Percentiles rank a stretch among this genome's conserved stretches.
phyloP scores from a whole-genome alignment of 2,888 invertebrate genomes.

The Drosophila algonquin region DNA sequence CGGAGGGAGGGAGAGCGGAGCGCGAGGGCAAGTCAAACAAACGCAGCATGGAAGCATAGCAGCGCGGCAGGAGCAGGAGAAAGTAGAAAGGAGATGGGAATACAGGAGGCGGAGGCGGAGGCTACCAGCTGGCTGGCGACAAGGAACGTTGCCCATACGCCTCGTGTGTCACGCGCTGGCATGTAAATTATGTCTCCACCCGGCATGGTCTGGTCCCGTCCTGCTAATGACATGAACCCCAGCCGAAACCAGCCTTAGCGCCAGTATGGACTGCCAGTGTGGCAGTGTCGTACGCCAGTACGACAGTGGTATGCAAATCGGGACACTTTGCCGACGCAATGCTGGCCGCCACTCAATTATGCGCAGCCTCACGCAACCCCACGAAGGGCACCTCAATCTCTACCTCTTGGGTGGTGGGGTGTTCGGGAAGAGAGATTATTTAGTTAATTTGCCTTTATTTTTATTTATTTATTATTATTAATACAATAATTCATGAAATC shows the following conservation, averaged over 20 bases:
- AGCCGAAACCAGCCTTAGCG: slow-evolving; percentile 12
- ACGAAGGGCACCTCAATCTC: too few relatives aligned
- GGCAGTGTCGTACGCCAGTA: too few relatives aligned
- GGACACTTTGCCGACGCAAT: slow-evolving; percentile 67
- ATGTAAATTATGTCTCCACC: slow-evolving; percentile 53
- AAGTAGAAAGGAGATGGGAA: neutral
- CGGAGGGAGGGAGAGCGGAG: slow-evolving; percentile 26
- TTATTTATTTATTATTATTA: too few relatives aligned
- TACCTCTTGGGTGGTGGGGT: too few relatives aligned
- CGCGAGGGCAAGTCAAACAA: slow-evolving; percentile 56
- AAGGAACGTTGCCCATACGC: slow-evolving; percentile 65
- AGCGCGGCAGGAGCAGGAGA: neutral
- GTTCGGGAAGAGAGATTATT: too few relatives aligned
- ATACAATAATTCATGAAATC: too few relatives aligned
- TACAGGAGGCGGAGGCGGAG: slow-evolving; percentile 11
- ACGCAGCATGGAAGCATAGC: slow-evolving; percentile 37
- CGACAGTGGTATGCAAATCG: slow-evolving; percentile 67
- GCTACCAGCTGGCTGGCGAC: slow-evolving; percentile 6
- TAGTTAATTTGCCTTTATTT: too few relatives aligned
- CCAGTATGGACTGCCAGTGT: slow-evolving; percentile 12
- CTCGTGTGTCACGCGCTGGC: slow-evolving; percentile 60
- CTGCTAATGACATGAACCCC: slow-evolving; percentile 75
- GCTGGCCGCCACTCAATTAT: slow-evolving; percentile 70
- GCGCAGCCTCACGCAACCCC: slow-evolving; percentile 38
- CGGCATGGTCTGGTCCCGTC: neutral